A percentile compares a stretch with the other conserved stretches of the same genome.
phyloP scores from a whole-genome alignment of 2,888 invertebrate species.

The Heliconius hortense region DNA sequence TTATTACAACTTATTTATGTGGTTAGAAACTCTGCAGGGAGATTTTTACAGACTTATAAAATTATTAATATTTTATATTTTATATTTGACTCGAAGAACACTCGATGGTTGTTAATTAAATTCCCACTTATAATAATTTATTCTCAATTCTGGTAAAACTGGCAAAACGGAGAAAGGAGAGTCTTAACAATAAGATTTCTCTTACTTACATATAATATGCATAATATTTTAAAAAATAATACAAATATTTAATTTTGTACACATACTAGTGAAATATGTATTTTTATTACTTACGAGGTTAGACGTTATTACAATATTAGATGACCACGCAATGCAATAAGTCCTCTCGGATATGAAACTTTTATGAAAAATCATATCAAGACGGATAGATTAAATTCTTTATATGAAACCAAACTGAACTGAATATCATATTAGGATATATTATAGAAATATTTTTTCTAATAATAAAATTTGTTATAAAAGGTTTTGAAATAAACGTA shows the following conservation, averaged over 20 bases:
- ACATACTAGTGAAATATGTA: neutral
- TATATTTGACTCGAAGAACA: too few relatives aligned
- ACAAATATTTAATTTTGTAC: neutral
- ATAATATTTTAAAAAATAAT: neutral
- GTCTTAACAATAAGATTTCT: neutral
- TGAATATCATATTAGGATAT: neutral
- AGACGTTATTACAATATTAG: constrained; percentile 14
- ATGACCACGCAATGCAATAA: constrained; percentile 10
- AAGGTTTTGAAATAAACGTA: too few relatives aligned
- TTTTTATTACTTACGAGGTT: neutral
- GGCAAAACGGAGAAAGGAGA: neutral
- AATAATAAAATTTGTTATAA: neutral
- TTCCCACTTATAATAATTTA: too few relatives aligned
- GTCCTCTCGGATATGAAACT: neutral
- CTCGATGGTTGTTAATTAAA: too few relatives aligned
- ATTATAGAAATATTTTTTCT: neutral
- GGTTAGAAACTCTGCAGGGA: too few relatives aligned
- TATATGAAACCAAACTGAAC: neutral
- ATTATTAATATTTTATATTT: too few relatives aligned
- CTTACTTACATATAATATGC: neutral
- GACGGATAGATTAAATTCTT: constrained; percentile 5
- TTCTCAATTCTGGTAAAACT: too few relatives aligned
- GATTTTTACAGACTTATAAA: too few relatives aligned
- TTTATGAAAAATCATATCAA: constrained; percentile 1
- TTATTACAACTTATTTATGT: too few relatives aligned